A percentile compares a stretch with the other conserved stretches of the same genome.
Conservation (phyloP, 2,113 vertebrate genomes). For the Campylorhamphus procurvoides region DNA sequence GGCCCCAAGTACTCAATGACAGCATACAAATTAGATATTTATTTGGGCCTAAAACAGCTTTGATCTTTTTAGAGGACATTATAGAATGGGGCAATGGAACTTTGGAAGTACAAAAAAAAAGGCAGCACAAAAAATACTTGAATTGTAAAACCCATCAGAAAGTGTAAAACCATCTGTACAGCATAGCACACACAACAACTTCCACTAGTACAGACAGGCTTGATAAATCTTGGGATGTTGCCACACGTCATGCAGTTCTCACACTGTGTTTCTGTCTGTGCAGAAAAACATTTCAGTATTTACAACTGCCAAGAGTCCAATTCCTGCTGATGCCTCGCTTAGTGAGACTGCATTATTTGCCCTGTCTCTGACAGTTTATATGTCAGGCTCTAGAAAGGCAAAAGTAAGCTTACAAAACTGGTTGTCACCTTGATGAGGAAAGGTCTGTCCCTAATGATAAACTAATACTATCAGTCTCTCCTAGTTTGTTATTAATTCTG, state of each 20-base stretch:
- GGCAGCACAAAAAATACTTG: not conserved
- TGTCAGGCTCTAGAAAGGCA: constrained; percentile 67
- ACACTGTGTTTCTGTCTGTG: constrained; percentile 47
- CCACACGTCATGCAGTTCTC: constrained; percentile 58
- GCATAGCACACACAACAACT: constrained; percentile 60
- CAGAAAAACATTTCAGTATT: constrained; percentile 69
- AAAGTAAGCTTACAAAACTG: constrained; percentile 74
- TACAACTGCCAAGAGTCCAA: constrained; percentile 66
- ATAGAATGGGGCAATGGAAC: not conserved
- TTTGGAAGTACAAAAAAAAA: not conserved
- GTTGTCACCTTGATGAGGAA: constrained; percentile 68
- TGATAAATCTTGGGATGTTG: constrained; percentile 69
- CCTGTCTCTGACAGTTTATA: constrained; percentile 73
- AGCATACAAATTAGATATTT: not conserved
- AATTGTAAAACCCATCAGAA: constrained; percentile 49
- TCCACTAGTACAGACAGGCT: constrained; percentile 53
- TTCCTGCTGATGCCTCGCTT: constrained; percentile 54
- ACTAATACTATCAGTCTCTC: constrained; percentile 69
- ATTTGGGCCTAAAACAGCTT: not conserved
- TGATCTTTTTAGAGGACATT: not conserved
- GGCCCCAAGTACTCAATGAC: not conserved
- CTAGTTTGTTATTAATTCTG: constrained; percentile 34
- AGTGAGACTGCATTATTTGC: constrained; percentile 70
- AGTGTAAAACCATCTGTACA: constrained; percentile 40
- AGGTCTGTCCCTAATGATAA: constrained; percentile 67